Conservation (phyloP, 1,140 invertebrate species). For the Drosophila watanabei region DNA sequence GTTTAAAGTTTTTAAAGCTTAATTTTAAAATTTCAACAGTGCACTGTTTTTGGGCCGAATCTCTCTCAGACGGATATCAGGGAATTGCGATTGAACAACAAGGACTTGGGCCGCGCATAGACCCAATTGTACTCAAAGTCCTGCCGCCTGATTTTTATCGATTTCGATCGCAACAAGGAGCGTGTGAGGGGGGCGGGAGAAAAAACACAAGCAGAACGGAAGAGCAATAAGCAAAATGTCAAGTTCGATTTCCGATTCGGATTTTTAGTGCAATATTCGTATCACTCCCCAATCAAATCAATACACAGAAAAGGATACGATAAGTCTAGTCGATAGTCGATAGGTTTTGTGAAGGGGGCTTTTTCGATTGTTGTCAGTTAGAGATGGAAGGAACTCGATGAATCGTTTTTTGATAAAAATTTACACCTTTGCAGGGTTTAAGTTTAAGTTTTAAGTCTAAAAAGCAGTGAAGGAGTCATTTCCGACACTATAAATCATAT, state of each 20-base stretch:
- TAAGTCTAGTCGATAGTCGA: slow-evolving; percentile 1
- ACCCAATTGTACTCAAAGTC: slow-evolving; percentile 85
- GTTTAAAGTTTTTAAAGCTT: neutral
- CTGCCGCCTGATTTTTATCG: slow-evolving; percentile 54
- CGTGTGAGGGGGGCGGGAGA: slow-evolving; percentile 18
- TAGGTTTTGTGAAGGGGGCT: neutral
- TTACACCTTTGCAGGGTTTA: too few species aligned
- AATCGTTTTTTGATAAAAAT: too few species aligned
- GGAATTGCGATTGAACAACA: slow-evolving; percentile 81
- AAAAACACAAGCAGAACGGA: slow-evolving; percentile 48
- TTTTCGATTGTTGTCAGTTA: neutral
- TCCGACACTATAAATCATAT: too few species aligned
- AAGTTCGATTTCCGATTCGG: slow-evolving; percentile 40
- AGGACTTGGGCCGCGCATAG: slow-evolving; percentile 82
- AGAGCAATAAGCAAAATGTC: slow-evolving; percentile 45
- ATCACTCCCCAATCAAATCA: slow-evolving; percentile 23
- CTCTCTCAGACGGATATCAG: slow-evolving; percentile 72
- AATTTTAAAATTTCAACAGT: slow-evolving; percentile 14
- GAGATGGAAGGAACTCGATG: neutral
- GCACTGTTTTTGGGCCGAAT: slow-evolving; percentile 5
- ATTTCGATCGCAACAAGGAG: slow-evolving; percentile 39
- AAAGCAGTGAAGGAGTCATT: too few species aligned
- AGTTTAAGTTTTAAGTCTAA: too few species aligned
- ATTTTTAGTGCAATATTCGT: slow-evolving; percentile 83
- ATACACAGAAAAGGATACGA: slow-evolving; percentile 22